These are phyloP conservation scores for Cepaea nemoralis DNA, from an alignment of 1,140 invertebrate species.

Conservation along the genomic window DNA sequence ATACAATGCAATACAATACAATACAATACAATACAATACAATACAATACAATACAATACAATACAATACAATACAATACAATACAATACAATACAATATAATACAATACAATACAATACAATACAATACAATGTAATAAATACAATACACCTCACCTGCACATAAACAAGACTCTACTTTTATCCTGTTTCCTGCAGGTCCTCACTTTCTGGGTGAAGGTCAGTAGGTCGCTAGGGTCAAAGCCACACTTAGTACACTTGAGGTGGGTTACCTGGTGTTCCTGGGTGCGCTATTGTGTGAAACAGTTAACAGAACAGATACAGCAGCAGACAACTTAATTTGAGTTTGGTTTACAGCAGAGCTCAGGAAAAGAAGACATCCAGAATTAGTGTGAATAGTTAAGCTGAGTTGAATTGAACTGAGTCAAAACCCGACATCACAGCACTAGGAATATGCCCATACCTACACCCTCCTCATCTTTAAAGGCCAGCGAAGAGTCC, in stretches of 20 bases:
- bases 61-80: conserved; percentile 46
- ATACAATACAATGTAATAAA: conserved; percentile 22
- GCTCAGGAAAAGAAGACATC: too few species aligned
- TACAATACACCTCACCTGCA: not conserved
- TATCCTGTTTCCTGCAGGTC: not conserved
- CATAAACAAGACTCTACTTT: not conserved
- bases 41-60: conserved; percentile 49
- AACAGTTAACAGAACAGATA: too few species aligned
- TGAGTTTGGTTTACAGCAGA: too few species aligned
- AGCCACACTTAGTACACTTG: not conserved
- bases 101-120: conserved; percentile 42
- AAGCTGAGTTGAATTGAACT: too few species aligned
- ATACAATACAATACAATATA: conserved; percentile 46
- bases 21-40: conserved; percentile 51
- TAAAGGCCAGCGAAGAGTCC: too few species aligned
- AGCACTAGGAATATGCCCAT: too few species aligned
- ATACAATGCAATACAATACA: conserved; percentile 50
- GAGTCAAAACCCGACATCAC: too few species aligned
- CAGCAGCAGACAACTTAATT: too few species aligned
- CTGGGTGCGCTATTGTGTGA: too few species aligned
- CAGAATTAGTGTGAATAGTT: too few species aligned
- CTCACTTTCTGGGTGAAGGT: not conserved
- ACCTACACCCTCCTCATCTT: too few species aligned
- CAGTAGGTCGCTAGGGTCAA: not conserved
- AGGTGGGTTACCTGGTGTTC: not conserved